Conservation (phyloP, 2,113 vertebrate genomes). For the Verasper variegatus region DNA sequence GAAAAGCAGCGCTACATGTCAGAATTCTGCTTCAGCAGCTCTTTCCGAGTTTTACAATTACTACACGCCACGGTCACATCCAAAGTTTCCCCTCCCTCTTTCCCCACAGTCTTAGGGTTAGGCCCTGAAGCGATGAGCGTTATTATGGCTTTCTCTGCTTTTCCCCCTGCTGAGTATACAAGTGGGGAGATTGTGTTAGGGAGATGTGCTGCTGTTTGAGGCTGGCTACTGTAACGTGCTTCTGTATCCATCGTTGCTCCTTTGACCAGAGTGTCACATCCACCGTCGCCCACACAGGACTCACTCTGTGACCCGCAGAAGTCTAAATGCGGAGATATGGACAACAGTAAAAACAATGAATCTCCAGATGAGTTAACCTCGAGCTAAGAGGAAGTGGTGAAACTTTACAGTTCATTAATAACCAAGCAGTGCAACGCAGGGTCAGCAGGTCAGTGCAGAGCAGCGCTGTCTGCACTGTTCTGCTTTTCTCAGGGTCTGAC, state of each 20-base stretch:
- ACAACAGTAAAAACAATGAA: constrained; percentile 48
- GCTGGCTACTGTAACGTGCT: constrained; percentile 4
- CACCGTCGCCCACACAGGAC: constrained; percentile 25
- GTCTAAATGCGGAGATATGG: constrained; percentile 16
- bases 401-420: constrained; percentile 71
- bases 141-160: constrained; percentile 60
- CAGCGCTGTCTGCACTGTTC: constrained; percentile 39
- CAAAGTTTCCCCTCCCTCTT: constrained; percentile 72
- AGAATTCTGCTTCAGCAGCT: constrained; percentile 85
- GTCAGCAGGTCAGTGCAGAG: constrained; percentile 50
- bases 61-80: constrained; percentile 80
- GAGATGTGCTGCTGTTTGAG: constrained; percentile 48
- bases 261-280: constrained; percentile 28
- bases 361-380: constrained; percentile 61
- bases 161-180: constrained; percentile 37
- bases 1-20: constrained; percentile 83
- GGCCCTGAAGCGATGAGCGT: constrained; percentile 62
- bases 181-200: constrained; percentile 48
- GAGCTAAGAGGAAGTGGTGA: constrained; percentile 59
- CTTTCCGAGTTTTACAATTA: constrained; percentile 85
- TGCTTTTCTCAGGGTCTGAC: constrained; percentile 68
- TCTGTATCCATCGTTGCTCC: background rate
- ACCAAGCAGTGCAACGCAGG: constrained; percentile 30
- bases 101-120: constrained; percentile 72
- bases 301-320: constrained; percentile 14